Conservation (phyloP, 2,113 vertebrate species). For the Bungarus multicinctus region DNA sequence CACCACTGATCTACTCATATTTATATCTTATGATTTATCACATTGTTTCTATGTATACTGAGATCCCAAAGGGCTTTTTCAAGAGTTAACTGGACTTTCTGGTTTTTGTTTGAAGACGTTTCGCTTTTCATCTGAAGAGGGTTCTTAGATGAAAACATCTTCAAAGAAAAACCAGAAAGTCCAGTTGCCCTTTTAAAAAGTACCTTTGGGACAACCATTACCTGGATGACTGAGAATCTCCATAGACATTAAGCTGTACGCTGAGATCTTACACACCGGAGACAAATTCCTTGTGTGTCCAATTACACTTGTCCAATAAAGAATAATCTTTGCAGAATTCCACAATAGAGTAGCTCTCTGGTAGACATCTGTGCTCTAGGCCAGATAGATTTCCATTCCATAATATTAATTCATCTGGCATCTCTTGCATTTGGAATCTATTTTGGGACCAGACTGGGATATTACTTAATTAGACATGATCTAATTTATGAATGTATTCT, state of each 20-base stretch:
- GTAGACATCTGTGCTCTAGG: background rate
- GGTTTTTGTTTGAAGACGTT: too few species aligned
- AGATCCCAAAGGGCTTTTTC: too few species aligned
- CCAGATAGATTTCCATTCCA: background rate
- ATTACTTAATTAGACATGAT: background rate
- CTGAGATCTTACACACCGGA: background rate
- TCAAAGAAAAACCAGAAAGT: too few species aligned
- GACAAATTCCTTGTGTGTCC: background rate
- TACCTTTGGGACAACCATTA: too few species aligned
- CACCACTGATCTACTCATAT: too few species aligned
- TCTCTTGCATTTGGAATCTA: background rate
- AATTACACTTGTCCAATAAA: background rate
- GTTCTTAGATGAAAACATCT: too few species aligned
- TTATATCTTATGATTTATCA: too few species aligned
- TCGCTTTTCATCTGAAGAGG: too few species aligned
- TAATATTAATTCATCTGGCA: background rate
- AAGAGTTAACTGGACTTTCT: too few species aligned
- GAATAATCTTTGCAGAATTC: background rate
- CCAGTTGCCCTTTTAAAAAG: too few species aligned
- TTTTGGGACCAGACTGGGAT: background rate
- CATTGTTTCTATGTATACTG: too few species aligned
- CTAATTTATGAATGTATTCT: background rate
- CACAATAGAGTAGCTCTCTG: background rate
- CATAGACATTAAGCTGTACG: background rate
- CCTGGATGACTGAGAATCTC: too few species aligned